Base-by-base conservation (phyloP, 2,888 invertebrate species). In the Leptinotarsa juncta region DNA sequence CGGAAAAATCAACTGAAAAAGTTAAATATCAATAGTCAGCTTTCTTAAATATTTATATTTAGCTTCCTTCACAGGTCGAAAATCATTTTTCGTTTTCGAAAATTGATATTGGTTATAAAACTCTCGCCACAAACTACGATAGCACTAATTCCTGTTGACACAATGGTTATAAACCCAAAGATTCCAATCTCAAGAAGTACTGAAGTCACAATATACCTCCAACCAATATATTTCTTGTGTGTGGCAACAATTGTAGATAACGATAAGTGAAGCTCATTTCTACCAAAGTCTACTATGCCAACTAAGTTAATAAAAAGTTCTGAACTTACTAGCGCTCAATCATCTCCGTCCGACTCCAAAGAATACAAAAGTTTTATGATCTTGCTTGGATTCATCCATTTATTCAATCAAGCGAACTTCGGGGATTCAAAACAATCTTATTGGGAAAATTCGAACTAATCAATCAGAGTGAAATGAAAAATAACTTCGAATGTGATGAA, bases 311-410 rank as follows among this genome's bases (percentile, higher is more conserved):
- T 57, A 57, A 57, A 51, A 57, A 57, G 57, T 57, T 57, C 23
- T 18, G 4, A 57, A 57, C 15, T 57, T 15, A 57, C 57, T 57
- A 23, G 57, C 57, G 57, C 57, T 57, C 57, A 57, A 57, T 57
- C 57, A 57, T 57, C 57, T 23, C 20, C 26, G 23, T 57, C 57
- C 57, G 51, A 57, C 23, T 57, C 26, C 57, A 57, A 57, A 57
- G 23, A 57, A 57, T 57, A 57, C 57, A 57, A 23, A 57, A 57
- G 57, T 57, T 57, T 57, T 57, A 57, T 57, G 57, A 57, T 57
- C 15, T 57, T 23, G 57, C 57, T 57, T 23, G 57, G 57, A 57
- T 26, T 57, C 57, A 57, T 16, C 57, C 20, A 57, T 57, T 57
- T 15, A 57, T 57, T 57, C 20, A 57, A 57, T 57, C 57, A 57